phyloP scores from a whole-genome alignment of 2,797 vertebrate species.

The Girardinus metallicus region DNA sequence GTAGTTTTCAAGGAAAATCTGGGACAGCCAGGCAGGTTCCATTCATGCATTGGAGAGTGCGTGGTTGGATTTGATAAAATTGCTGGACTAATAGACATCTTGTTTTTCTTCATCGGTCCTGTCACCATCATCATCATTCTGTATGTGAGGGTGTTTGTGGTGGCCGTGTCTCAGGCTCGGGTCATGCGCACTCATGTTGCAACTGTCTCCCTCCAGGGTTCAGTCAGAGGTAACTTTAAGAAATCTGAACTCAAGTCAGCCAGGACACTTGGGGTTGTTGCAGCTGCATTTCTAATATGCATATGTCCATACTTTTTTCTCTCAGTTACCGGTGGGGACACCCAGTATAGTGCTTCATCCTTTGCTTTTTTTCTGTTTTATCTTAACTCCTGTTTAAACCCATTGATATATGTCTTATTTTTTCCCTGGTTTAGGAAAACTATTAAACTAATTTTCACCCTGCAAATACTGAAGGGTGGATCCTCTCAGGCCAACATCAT shows the following conservation, averaged over 20 bases:
- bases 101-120: background rate
- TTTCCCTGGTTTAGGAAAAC: constrained; percentile 10
- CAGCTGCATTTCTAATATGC: background rate
- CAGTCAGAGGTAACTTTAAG: background rate
- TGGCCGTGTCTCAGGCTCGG: background rate
- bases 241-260: background rate
- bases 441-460: constrained; percentile 4
- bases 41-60: background rate
- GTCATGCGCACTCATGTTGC: background rate
- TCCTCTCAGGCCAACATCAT: background rate
- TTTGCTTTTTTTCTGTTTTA: background rate
- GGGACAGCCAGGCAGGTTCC: background rate
- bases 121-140: background rate
- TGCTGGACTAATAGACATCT: background rate
- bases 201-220: background rate
- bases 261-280: background rate
- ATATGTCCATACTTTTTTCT: background rate
- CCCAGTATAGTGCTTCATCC: background rate
- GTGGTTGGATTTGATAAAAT: background rate
- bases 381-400: background rate
- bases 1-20: background rate
- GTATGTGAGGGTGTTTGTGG: background rate
- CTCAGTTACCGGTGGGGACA: background rate
- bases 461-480: background rate
- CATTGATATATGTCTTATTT: background rate